phyloP scores from a whole-genome alignment of 2,113 vertebrate species.

The Austrofundulus limnaeus region DNA sequence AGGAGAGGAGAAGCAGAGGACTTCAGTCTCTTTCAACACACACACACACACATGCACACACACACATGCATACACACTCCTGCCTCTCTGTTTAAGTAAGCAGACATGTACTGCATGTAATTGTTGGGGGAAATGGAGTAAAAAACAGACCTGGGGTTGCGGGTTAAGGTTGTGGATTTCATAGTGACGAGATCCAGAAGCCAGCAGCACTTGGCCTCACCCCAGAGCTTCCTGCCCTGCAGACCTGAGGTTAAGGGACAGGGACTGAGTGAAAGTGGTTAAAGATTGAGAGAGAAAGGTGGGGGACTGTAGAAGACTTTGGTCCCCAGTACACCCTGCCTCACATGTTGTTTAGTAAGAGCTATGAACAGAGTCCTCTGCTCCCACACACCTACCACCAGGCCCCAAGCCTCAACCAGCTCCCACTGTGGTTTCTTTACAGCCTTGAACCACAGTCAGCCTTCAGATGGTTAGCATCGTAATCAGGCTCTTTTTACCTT shows the following conservation, averaged over 20 bases:
- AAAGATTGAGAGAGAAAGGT: conserved; percentile 34
- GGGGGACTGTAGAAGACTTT: conserved; percentile 44
- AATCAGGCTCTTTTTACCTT: conserved; percentile 54
- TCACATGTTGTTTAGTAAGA: no score
- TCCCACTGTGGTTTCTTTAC: conserved; percentile 72
- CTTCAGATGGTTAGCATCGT: conserved; percentile 56
- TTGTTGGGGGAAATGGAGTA: conserved; percentile 71
- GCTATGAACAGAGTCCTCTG: conserved; percentile 39
- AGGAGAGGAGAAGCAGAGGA: conserved; percentile 39
- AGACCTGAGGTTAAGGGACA: conserved; percentile 32
- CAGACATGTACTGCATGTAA: conserved; percentile 73
- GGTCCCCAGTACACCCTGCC: conserved; percentile 46
- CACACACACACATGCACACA: conserved; percentile 26
- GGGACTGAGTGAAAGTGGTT: conserved; percentile 17
- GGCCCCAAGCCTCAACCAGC: conserved; percentile 62
- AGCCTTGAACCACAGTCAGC: conserved; percentile 75
- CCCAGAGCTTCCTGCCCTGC: conserved; percentile 67
- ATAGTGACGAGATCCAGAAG: conserved; percentile 79
- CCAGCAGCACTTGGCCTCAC: conserved; percentile 63
- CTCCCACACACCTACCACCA: conserved; percentile 50
- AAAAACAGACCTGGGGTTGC: conserved; percentile 69
- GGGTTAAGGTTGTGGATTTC: conserved; percentile 71
- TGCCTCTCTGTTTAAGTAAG: conserved; percentile 53
- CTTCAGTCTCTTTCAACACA: conserved; percentile 37
- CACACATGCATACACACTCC: conserved; percentile 13